Evolutionary conservation across 1,140 invertebrate species (phyloP).

Genomic region (Eufriesea mexicana): DNA sequence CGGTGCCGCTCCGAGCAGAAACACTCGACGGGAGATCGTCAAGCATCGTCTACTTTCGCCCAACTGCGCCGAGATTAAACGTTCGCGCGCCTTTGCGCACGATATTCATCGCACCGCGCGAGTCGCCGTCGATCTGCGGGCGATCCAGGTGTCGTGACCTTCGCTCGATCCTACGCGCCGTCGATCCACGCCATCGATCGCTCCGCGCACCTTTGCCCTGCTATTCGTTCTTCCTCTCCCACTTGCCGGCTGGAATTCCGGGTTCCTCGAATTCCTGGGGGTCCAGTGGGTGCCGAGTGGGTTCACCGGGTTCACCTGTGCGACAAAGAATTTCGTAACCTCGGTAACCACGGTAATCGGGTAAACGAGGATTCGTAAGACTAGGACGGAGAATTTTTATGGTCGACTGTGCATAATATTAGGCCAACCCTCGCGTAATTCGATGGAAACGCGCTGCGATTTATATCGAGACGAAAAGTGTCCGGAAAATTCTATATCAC

Average conservation of each 20-base stretch:
- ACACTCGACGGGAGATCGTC: slow-evolving; percentile 18
- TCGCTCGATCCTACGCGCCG: not conserved
- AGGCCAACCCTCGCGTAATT: too few relatives aligned
- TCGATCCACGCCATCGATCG: slow-evolving; percentile 4
- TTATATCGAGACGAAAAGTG: too few relatives aligned
- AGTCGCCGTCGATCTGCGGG: too few relatives aligned
- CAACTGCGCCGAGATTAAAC: slow-evolving; percentile 16
- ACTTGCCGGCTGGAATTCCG: too few relatives aligned
- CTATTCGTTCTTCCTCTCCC: not conserved
- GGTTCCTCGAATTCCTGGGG: slow-evolving; percentile 19
- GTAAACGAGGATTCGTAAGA: not conserved
- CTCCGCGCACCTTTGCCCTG: not conserved
- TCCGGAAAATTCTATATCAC: too few relatives aligned
- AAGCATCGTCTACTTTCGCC: slow-evolving; percentile 30
- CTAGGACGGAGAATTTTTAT: not conserved
- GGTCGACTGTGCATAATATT: not conserved
- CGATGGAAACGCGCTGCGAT: too few relatives aligned
- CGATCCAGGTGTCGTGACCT: too few relatives aligned
- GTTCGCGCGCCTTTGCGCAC: slow-evolving; percentile 32
- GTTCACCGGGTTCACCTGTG: not conserved
- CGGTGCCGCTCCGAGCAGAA: not conserved
- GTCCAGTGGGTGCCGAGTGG: not conserved
- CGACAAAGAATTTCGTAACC: slow-evolving; percentile 24
- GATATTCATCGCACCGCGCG: slow-evolving; percentile 38
- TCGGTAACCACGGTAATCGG: not conserved